A percentile compares a stretch with the other conserved stretches of the same genome.
Evolutionary conservation across 2,888 invertebrate genomes (phyloP).

Genomic region (Himalopsyche anomala): DNA sequence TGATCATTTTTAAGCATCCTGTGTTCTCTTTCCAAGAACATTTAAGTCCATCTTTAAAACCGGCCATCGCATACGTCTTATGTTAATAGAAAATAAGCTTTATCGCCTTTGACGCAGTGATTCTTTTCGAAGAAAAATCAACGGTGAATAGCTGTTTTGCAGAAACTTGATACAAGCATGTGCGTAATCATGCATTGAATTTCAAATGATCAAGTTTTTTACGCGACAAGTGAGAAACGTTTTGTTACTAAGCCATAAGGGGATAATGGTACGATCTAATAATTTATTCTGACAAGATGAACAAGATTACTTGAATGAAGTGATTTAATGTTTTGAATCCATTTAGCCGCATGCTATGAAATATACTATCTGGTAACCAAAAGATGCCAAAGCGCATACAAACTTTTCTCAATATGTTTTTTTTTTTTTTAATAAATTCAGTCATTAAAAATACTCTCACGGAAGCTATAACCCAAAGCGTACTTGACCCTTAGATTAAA

Average conservation of each 20-base stretch:
- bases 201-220: constrained; percentile 58
- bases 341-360: too few species aligned
- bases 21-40: neutral
- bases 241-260: constrained; percentile 51
- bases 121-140: constrained; percentile 22
- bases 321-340: too few species aligned
- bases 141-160: constrained; percentile 27
- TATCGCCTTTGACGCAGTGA: neutral
- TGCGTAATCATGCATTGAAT: constrained; percentile 62
- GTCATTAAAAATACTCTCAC: too few species aligned
- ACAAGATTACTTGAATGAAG: too few species aligned
- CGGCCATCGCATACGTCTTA: neutral
- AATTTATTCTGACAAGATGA: too few species aligned
- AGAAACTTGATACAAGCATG: constrained; percentile 45
- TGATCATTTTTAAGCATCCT: neutral
- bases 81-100: constrained; percentile 15
- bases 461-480: too few species aligned
- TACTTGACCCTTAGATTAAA: too few species aligned
- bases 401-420: too few species aligned
- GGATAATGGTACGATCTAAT: neutral
- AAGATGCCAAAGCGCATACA: too few species aligned
- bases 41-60: constrained; percentile 11
- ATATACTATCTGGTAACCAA: too few species aligned
- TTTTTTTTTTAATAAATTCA: too few species aligned
- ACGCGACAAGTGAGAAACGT: constrained; percentile 51